phyloP scores from a whole-genome alignment of 2,888 invertebrate species.

The Eilema griseolum region DNA sequence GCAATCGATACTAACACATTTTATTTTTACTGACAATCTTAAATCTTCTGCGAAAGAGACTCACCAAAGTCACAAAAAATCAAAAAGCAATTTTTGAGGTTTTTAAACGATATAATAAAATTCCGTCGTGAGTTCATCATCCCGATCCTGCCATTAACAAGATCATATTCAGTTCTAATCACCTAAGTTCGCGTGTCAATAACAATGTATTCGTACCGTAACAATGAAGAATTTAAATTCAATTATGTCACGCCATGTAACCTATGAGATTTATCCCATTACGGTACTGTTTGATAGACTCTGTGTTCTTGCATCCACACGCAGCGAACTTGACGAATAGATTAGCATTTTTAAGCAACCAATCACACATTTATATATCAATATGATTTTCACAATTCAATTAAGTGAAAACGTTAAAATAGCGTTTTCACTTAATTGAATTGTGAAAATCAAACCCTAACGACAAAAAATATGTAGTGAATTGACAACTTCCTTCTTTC shows the following conservation, averaged over 20 bases:
- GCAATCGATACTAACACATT: neutral
- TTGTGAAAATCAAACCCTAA: neutral
- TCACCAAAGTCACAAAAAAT: neutral
- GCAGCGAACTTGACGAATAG: conserved; percentile 27
- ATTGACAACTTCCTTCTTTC: too few relatives aligned
- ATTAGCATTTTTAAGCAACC: conserved; percentile 24
- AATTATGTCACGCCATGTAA: conserved; percentile 66
- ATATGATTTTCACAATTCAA: too few relatives aligned
- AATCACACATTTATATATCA: conserved; percentile 3
- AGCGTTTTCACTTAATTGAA: neutral
- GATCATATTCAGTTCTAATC: conserved; percentile 54
- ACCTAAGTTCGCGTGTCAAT: conserved; percentile 66
- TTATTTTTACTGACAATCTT: neutral
- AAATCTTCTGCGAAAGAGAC: neutral
- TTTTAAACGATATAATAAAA: conserved; percentile 39
- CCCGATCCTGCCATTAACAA: conserved; percentile 45
- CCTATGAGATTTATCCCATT: conserved; percentile 70
- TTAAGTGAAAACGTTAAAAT: too few relatives aligned
- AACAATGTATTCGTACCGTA: conserved; percentile 65
- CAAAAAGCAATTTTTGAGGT: conserved; percentile 28
- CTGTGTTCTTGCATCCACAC: conserved; percentile 37
- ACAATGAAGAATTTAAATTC: conserved; percentile 65
- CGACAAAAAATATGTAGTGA: too few relatives aligned
- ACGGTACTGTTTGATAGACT: conserved; percentile 66
- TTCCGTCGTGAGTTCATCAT: conserved; percentile 42